Evolutionary conservation across 2,888 invertebrate genomes (phyloP).

Genomic region (Xylota segnis): DNA sequence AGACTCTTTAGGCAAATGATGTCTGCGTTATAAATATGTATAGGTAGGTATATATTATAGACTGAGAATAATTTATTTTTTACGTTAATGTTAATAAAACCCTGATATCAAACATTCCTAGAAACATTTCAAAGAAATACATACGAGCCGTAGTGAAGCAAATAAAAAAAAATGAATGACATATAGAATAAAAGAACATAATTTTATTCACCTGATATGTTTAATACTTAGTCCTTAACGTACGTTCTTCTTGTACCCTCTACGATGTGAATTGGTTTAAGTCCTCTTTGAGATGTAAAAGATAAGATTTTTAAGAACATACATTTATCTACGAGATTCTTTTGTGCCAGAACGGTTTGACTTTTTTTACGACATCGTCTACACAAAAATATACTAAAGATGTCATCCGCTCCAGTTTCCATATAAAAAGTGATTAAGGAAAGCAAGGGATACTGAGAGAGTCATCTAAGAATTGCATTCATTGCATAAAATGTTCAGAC

Average conservation of each 20-base stretch:
- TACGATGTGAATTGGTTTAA: neutral
- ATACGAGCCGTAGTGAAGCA: neutral
- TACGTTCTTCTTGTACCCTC: neutral
- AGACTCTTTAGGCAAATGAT: too few species aligned
- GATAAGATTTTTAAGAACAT: neutral
- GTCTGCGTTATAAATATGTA: too few species aligned
- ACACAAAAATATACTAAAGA: slow-evolving; percentile 1
- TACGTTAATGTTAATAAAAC: too few species aligned
- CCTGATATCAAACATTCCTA: too few species aligned
- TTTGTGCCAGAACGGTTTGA: neutral
- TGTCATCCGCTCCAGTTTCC: slow-evolving; percentile 24
- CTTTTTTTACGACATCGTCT: neutral
- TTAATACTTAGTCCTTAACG: neutral
- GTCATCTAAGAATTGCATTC: slow-evolving; percentile 9
- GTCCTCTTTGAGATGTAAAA: neutral
- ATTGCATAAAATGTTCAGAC: neutral
- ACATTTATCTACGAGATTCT: neutral
- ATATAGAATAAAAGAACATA: neutral
- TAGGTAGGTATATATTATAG: too few species aligned
- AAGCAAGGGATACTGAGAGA: neutral
- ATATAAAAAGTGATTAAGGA: slow-evolving; percentile 5
- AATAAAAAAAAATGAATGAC: neutral
- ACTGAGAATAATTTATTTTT: too few species aligned
- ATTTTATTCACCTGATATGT: neutral
- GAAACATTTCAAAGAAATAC: too few species aligned